Percentiles rank a stretch among this genome's conserved stretches.
phyloP scores from a whole-genome alignment of 2,888 invertebrate genomes.

The Sycophila texana region DNA sequence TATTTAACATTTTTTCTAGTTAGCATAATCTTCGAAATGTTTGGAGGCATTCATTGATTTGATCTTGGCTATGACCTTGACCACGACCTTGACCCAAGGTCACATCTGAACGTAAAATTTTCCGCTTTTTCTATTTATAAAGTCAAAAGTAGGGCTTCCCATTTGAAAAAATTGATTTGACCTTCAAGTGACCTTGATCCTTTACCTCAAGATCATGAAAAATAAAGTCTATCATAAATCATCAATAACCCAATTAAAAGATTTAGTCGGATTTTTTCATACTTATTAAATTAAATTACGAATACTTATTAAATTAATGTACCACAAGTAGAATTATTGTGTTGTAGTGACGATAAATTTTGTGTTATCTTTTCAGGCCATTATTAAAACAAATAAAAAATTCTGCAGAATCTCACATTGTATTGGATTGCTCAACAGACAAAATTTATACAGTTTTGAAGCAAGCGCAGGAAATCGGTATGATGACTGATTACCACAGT shows the following conservation, averaged over 20 bases:
- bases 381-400: slow-evolving; percentile 94
- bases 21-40: not conserved
- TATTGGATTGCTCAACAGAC: slow-evolving; percentile 91
- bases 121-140: not conserved
- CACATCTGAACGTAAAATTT: not conserved
- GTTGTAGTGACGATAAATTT: no score
- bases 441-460: slow-evolving; percentile 91
- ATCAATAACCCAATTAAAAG: no score
- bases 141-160: not conserved
- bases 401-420: slow-evolving; percentile 93
- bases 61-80: not conserved
- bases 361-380: slow-evolving; percentile 78
- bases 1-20: no score
- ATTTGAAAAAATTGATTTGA: no score
- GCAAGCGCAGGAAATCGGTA: slow-evolving; percentile 96
- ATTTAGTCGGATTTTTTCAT: no score
- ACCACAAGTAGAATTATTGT: no score
- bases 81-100: not conserved
- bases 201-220: no score
- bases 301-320: no score
- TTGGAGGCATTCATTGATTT: not conserved
- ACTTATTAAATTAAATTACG: no score
- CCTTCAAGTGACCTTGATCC: no score
- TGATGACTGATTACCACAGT: slow-evolving; percentile 97
- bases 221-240: no score